phyloP scores from a whole-genome alignment of 2,113 vertebrate genomes.

The Ciconia maguari region DNA sequence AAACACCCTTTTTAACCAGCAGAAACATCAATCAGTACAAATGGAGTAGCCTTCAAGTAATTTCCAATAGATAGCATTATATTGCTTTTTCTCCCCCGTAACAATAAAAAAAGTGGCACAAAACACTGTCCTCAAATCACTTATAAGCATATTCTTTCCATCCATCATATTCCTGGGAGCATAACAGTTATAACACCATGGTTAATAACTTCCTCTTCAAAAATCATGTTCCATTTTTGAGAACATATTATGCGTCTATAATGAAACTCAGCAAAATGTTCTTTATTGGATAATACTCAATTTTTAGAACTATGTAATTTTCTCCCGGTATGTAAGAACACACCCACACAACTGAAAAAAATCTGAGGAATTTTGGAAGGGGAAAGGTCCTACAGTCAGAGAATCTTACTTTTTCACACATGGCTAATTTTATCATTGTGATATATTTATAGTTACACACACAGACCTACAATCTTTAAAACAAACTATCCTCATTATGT shows the following conservation, averaged over 20 bases:
- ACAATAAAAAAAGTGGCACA: not conserved
- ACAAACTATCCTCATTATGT: not conserved
- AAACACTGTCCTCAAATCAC: not conserved
- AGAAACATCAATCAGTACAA: constrained; percentile 8
- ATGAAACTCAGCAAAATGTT: constrained; percentile 16
- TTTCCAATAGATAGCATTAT: not conserved
- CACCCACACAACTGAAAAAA: not conserved
- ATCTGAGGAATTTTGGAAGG: not conserved
- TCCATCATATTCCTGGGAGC: not conserved
- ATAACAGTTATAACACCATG: not conserved
- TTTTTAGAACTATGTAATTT: not conserved
- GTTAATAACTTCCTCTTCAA: constrained; percentile 28
- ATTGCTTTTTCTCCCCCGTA: not conserved
- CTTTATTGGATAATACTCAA: not conserved
- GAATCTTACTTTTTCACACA: not conserved
- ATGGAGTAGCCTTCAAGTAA: not conserved
- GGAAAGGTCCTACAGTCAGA: not conserved
- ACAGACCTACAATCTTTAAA: not conserved
- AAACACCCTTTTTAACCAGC: not conserved
- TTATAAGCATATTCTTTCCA: constrained; percentile 5
- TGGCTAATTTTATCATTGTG: not conserved
- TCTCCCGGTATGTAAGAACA: not conserved
- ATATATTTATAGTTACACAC: not conserved
- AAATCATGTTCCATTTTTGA: constrained; percentile 32
- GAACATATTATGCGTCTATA: not conserved